Base-by-base conservation (phyloP, 64 coral and sea anemone genomes). In the Stylophora pistillata region DNA sequence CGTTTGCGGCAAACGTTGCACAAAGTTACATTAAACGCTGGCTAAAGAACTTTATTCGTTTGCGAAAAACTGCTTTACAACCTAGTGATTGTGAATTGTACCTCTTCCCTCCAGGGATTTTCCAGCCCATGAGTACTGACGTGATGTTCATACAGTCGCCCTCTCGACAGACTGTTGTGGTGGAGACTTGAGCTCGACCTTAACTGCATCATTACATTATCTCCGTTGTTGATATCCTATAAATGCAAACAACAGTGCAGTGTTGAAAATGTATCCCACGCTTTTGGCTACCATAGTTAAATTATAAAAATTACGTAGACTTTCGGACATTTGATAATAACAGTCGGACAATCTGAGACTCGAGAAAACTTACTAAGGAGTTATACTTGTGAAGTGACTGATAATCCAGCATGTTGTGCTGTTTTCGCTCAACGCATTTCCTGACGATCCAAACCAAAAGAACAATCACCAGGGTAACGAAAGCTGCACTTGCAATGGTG, bases 51-150 rank as follows among this genome's bases (percentile, higher is more conserved):
- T 23, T 64, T 21, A 64, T 23, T 21, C 61, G 61, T 20, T 4
- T 55, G 53, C 25, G 55, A 74, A 33, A 18, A 15, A 41, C 0
- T 18, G 5, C 18, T 14, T 2, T 33, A 32, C 13, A 37, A 12
- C 30, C 31, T 15, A 33, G 4, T 32, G 30, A 2, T 56, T 53
- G 27, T 13, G 23, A 18, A 15, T 33, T 14, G 11, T 79, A 79
- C 77, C 56, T 79, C 55, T 14, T 79, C 77, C 28, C 15, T 79
- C 89, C 89, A 85, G 15, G 89, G 81, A 63, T 91, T 91, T 31
- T 77, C 80, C 57, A 91, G 72, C 76, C 89, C 89, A 66, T 91
- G 56, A 16, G 85, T 83, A 7, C 71, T 85, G 60, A 91, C 75
- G 56, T 60, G 80, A 28, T 47, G 52, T 26, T 91, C 80, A 34